These are phyloP conservation scores for Rattus rattus DNA, from an alignment of 2,113 vertebrate species.

Conservation along the genomic window DNA sequence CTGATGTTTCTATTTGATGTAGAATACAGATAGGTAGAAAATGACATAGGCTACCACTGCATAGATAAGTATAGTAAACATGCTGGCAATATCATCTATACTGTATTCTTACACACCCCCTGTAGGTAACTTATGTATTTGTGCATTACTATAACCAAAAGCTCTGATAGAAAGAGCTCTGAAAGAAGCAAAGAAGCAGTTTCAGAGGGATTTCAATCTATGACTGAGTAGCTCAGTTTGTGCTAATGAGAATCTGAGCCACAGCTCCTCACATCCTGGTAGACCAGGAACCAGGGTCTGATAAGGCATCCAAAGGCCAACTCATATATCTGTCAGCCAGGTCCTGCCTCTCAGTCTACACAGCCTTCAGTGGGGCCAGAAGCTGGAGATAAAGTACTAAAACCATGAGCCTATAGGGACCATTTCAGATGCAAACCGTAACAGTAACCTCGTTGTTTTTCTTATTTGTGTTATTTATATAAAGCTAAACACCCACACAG, in stretches of 20 bases:
- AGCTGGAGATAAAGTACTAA: not conserved
- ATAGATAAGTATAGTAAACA: not conserved
- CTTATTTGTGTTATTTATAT: not conserved
- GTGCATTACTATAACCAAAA: not conserved
- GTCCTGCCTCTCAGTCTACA: not conserved
- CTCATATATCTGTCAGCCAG: not conserved
- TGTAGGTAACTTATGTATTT: not conserved
- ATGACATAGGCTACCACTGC: not conserved
- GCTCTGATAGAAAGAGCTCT: not conserved
- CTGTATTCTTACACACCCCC: not conserved
- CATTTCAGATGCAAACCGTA: not conserved
- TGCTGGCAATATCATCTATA: not conserved
- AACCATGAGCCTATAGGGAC: not conserved
- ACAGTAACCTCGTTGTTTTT: not conserved
- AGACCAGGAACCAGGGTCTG: not conserved
- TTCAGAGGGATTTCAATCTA: not conserved
- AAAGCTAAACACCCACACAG: not conserved
- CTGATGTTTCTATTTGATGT: slow-evolving; percentile 19
- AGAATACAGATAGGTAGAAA: not conserved
- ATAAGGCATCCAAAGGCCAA: not conserved
- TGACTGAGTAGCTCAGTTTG: not conserved
- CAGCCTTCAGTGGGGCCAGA: not conserved
- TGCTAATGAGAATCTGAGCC: not conserved
- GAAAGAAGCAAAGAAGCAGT: not conserved
- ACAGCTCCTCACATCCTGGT: not conserved